A percentile compares a stretch with the other conserved stretches of the same genome.
Conservation (phyloP, 2,888 invertebrate species). For the Acrocyrtus sp. region DNA sequence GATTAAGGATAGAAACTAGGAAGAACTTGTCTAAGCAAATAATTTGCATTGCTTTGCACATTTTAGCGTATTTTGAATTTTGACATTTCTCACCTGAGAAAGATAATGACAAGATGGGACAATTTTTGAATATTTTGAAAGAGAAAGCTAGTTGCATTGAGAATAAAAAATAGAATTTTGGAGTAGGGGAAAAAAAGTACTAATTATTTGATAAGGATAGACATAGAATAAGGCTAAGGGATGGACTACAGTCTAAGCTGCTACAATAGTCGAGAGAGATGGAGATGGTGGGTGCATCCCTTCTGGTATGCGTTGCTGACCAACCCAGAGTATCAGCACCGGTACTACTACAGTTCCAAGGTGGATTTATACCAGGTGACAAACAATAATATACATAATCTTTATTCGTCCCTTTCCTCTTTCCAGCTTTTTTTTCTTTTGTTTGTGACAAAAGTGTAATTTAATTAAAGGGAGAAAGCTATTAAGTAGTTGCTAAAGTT, state of each 20-base stretch:
- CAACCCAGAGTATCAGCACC: conserved; percentile 54
- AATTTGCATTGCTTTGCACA: too few relatives aligned
- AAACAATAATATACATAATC: neutral
- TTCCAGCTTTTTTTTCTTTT: neutral
- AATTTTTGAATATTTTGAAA: neutral
- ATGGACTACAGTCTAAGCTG: conserved; percentile 33
- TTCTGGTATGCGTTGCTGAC: conserved; percentile 56
- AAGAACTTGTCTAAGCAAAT: too few relatives aligned
- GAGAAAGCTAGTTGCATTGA: conserved; percentile 7
- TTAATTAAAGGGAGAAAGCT: conserved; percentile 2
- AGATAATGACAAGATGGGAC: conserved; percentile 1
- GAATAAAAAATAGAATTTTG: neutral
- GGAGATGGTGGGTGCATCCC: conserved; percentile 59
- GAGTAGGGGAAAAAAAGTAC: neutral
- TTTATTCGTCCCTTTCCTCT: neutral
- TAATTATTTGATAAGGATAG: neutral
- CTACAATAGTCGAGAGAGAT: conserved; percentile 42
- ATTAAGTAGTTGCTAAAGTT: conserved; percentile 3
- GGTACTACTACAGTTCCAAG: conserved; percentile 61
- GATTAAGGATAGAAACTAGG: too few relatives aligned
- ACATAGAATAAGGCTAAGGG: neutral
- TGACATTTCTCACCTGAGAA: too few relatives aligned
- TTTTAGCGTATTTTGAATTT: too few relatives aligned
- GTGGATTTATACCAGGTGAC: conserved; percentile 61
- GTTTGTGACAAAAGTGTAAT: conserved; percentile 5